Conservation (phyloP, 1,140 invertebrate species). For the Wasmannia auropunctata region DNA sequence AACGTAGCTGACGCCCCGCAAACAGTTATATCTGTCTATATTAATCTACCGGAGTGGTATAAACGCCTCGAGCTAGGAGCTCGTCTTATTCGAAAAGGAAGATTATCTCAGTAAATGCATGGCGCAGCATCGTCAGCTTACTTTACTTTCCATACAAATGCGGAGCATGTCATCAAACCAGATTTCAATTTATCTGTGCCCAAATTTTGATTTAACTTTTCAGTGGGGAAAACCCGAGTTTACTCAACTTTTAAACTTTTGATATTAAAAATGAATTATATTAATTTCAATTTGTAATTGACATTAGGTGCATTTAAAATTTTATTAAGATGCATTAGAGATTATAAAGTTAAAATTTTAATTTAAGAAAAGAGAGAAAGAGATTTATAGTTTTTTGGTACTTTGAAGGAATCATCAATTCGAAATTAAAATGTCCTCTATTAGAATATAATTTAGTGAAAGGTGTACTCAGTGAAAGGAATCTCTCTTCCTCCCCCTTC, state of each 20-base stretch:
- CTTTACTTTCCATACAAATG: neutral
- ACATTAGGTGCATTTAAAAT: neutral
- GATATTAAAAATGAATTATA: conserved; percentile 9
- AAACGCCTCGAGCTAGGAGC: conserved; percentile 37
- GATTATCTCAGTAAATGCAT: neutral
- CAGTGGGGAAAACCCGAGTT: neutral
- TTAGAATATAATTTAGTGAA: neutral
- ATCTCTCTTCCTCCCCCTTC: neutral
- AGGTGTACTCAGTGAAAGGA: neutral
- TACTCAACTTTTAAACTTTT: neutral
- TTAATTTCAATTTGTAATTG: neutral
- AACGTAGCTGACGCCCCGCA: conserved; percentile 25
- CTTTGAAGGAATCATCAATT: neutral
- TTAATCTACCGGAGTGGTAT: conserved; percentile 36
- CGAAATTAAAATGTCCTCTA: neutral
- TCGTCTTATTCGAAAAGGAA: conserved; percentile 17
- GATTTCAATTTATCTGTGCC: neutral
- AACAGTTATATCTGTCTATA: conserved; percentile 49
- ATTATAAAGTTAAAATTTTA: neutral
- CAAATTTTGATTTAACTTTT: neutral
- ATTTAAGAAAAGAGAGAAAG: neutral
- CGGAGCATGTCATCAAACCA: neutral
- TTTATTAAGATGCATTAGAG: neutral
- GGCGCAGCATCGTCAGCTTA: neutral
- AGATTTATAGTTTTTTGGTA: neutral